Percentiles rank a stretch among this genome's conserved stretches.
Evolutionary conservation across 1,140 invertebrate genomes (phyloP).

Genomic region (Hydropsyche tenuis): DNA sequence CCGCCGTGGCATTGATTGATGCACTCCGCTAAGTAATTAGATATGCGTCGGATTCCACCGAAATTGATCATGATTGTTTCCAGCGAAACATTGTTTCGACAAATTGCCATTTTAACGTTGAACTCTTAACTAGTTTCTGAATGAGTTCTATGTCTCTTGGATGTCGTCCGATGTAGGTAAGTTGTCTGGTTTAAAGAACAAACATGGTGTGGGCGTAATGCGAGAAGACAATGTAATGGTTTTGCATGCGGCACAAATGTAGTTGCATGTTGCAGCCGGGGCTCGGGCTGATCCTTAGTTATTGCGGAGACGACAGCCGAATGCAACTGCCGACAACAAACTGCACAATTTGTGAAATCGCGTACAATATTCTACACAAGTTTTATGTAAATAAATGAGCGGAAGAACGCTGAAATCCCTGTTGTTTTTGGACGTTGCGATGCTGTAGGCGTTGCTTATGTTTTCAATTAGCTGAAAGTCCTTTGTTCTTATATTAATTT

Average conservation of each 20-base stretch:
- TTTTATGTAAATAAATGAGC: too few relatives aligned
- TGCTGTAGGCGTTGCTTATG: too few relatives aligned
- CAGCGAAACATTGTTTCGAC: neutral
- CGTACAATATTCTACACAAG: too few relatives aligned
- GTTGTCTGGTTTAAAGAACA: neutral
- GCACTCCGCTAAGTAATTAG: constrained; percentile 36
- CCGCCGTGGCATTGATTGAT: constrained; percentile 40
- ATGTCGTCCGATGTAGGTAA: too few relatives aligned
- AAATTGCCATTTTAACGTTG: too few relatives aligned
- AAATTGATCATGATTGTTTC: neutral
- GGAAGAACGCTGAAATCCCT: too few relatives aligned
- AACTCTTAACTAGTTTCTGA: too few relatives aligned
- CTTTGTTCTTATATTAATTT: too few relatives aligned
- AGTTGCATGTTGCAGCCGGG: constrained; percentile 10
- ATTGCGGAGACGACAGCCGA: constrained; percentile 40
- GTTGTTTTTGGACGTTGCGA: too few relatives aligned
- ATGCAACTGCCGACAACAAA: constrained; percentile 36
- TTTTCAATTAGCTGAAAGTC: too few relatives aligned
- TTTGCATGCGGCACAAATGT: constrained; percentile 35
- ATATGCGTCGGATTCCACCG: constrained; percentile 35
- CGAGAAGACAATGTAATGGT: constrained; percentile 24
- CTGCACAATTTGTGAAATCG: constrained; percentile 16
- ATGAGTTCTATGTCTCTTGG: too few relatives aligned
- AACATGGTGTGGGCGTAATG: constrained; percentile 11
- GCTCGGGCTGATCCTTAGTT: constrained; percentile 41